Percentiles rank a stretch among this genome's conserved stretches.
Conservation (phyloP, 2,888 invertebrate genomes). For the Isoperla grammatica region DNA sequence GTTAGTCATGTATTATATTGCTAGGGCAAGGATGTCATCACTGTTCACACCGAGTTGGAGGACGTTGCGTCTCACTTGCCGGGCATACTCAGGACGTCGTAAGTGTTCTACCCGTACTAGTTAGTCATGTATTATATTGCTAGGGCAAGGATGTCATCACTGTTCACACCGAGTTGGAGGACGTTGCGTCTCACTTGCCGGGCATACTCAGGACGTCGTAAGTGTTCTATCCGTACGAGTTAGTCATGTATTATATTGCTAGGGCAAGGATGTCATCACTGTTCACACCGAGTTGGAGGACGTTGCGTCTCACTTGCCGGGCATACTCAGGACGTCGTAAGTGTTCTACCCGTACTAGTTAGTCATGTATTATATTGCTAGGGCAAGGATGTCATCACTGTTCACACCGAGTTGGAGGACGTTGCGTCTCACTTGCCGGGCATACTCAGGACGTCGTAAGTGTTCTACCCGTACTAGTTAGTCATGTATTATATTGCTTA, state of each 20-base stretch:
- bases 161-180: conserved; percentile 39
- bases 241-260: too few relatives aligned
- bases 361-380: too few relatives aligned
- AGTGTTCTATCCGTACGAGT: too few relatives aligned
- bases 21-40: conserved; percentile 38
- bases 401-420: conserved; percentile 40
- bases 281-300: conserved; percentile 40
- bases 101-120: too few relatives aligned
- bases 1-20: too few relatives aligned
- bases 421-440: conserved; percentile 41
- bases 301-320: conserved; percentile 41
- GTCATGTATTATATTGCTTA: too few relatives aligned
- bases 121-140: too few relatives aligned
- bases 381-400: conserved; percentile 38
- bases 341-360: too few relatives aligned
- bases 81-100: conserved; percentile 43
- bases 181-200: conserved; percentile 41
- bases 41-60: conserved; percentile 39
- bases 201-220: conserved; percentile 44
- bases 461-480: too few relatives aligned
- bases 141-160: conserved; percentile 38
- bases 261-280: conserved; percentile 37
- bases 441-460: conserved; percentile 44
- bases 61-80: conserved; percentile 41
- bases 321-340: conserved; percentile 44